phyloP scores from a whole-genome alignment of 1,140 invertebrate genomes.

The Procambarus clarkii region DNA sequence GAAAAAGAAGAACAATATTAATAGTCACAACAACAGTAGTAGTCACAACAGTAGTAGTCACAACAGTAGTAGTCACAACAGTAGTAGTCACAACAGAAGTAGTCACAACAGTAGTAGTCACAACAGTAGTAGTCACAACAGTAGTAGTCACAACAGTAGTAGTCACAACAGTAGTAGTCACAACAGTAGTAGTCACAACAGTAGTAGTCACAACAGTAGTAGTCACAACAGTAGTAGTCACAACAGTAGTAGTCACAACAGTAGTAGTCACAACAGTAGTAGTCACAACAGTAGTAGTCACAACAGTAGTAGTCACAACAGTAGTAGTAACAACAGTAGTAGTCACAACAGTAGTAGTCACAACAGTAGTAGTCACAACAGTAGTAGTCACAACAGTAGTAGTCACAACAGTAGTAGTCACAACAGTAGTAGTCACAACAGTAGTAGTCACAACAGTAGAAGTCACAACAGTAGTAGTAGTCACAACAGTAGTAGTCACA shows the following conservation, averaged over 20 bases:
- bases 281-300: not conserved
- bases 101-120: constrained; percentile 14
- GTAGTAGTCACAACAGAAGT: not conserved
- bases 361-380: not conserved
- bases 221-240: not conserved
- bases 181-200: not conserved
- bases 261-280: not conserved
- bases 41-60: not conserved
- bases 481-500: not conserved
- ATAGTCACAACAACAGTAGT: not conserved
- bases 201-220: too few relatives aligned
- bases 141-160: not conserved
- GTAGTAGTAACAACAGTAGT: not conserved
- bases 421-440: too few relatives aligned
- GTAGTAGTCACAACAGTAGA: not conserved
- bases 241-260: not conserved
- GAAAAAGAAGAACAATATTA: not conserved
- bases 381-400: not conserved
- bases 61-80: not conserved
- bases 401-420: not conserved
- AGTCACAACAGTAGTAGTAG: not conserved
- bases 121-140: not conserved
- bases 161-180: not conserved
- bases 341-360: not conserved
- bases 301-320: not conserved